phyloP scores from a whole-genome alignment of 2,113 vertebrate species.

The Archocentrus centrarchus region DNA sequence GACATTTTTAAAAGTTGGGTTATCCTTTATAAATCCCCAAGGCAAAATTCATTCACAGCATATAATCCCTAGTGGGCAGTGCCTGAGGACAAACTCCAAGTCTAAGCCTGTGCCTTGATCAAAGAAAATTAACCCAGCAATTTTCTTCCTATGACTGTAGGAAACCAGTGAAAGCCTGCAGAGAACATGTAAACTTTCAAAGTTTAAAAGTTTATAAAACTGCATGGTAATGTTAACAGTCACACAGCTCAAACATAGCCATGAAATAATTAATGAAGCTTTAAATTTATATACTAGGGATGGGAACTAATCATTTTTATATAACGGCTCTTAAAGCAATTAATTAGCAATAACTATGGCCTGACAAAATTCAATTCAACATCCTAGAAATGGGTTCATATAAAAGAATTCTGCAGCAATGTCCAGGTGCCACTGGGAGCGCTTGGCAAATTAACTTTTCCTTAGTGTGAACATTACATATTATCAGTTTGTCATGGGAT shows the following conservation, averaged over 20 bases:
- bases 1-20: not conserved
- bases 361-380: not conserved
- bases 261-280: not conserved
- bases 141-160: not conserved
- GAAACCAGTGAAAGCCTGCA: constrained; percentile 1
- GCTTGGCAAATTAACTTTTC: not conserved
- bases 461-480: not conserved
- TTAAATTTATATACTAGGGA: not conserved
- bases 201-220: not conserved
- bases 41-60: not conserved
- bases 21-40: not conserved
- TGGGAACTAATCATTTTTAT: not conserved
- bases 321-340: not conserved
- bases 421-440: not conserved
- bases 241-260: not conserved
- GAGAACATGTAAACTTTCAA: not conserved
- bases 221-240: not conserved
- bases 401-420: not conserved
- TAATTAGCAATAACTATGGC: not conserved
- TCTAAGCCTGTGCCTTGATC: not conserved
- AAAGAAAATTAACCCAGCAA: not conserved
- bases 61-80: not conserved
- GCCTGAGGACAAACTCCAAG: not conserved
- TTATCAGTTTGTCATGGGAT: not conserved
- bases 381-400: not conserved